phyloP scores from a whole-genome alignment of 2,888 invertebrate genomes.

The Auanema freiburgensis region DNA sequence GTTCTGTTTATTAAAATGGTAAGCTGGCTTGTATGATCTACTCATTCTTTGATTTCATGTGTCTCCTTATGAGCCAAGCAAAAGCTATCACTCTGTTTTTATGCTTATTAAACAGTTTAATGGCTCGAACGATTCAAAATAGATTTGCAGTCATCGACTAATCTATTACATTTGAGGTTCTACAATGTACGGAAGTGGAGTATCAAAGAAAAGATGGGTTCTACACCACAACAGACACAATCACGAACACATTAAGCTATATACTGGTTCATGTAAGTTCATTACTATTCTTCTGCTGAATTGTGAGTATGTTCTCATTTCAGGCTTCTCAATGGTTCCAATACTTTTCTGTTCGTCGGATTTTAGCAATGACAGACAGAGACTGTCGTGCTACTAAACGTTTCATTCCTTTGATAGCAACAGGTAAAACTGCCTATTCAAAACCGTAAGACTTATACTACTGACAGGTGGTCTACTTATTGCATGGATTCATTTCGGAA shows the following conservation, averaged over 20 bases:
- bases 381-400: slow-evolving; percentile 48
- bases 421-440: slow-evolving; percentile 21
- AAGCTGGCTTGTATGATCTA: slow-evolving; percentile 24
- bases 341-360: slow-evolving; percentile 49
- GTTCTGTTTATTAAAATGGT: slow-evolving; percentile 56
- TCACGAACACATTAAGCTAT: slow-evolving; percentile 41
- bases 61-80: neutral
- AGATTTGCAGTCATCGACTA: too few relatives aligned
- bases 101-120: too few relatives aligned
- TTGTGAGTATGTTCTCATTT: neutral
- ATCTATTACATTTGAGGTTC: slow-evolving; percentile 22
- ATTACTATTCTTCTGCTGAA: neutral
- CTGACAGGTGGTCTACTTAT: slow-evolving; percentile 34
- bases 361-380: slow-evolving; percentile 50
- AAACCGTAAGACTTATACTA: neutral
- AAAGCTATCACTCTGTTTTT: too few relatives aligned
- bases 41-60: slow-evolving; percentile 26
- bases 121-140: too few relatives aligned
- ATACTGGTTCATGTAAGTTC: slow-evolving; percentile 35
- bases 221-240: slow-evolving; percentile 32
- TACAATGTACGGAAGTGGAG: slow-evolving; percentile 45
- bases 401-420: slow-evolving; percentile 52
- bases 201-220: slow-evolving; percentile 49
- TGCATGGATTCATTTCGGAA: slow-evolving; percentile 61
- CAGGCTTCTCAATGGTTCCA: slow-evolving; percentile 52